Conservation (phyloP, 2,888 invertebrate genomes). For the Phania funesta region DNA sequence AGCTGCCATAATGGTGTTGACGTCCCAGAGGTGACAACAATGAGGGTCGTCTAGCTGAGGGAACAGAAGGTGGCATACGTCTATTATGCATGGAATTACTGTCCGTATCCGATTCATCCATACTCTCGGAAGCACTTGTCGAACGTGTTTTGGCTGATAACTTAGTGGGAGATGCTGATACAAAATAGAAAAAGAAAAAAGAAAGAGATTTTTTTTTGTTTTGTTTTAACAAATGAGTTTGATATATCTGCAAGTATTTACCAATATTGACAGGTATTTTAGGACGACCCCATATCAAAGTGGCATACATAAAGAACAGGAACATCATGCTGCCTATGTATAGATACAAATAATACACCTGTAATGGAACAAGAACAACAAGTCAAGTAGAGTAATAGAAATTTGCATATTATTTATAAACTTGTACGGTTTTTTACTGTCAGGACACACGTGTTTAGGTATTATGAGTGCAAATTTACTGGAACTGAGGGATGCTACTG, state of each 20-base stretch:
- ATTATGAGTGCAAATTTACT: slow-evolving; percentile 21
- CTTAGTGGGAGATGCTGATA: slow-evolving; percentile 77
- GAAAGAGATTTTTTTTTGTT: neutral
- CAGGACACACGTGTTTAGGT: neutral
- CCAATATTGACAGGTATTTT: slow-evolving; percentile 82
- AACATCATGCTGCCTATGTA: slow-evolving; percentile 93
- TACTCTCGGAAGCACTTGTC: slow-evolving; percentile 82
- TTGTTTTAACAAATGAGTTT: neutral
- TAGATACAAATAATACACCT: slow-evolving; percentile 93
- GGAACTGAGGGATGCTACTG: slow-evolving; percentile 11
- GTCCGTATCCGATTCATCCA: slow-evolving; percentile 82
- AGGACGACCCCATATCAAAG: slow-evolving; percentile 86
- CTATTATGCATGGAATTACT: slow-evolving; percentile 77
- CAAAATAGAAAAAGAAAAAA: neutral
- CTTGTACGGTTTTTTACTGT: neutral
- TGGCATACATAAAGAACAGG: slow-evolving; percentile 90
- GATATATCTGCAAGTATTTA: slow-evolving; percentile 77
- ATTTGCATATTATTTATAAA: slow-evolving; percentile 60
- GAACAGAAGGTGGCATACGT: slow-evolving; percentile 81
- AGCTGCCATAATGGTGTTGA: slow-evolving; percentile 92
- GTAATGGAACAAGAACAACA: slow-evolving; percentile 69
- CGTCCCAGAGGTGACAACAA: slow-evolving; percentile 81
- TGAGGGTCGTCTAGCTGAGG: slow-evolving; percentile 81
- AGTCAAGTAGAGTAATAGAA: slow-evolving; percentile 28
- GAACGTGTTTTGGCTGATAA: slow-evolving; percentile 74